Percentiles rank a stretch among this genome's conserved stretches.
These are phyloP conservation scores for Tetraodon nigroviridis DNA, from an alignment of 2,113 vertebrate genomes.

Conservation along the genomic window DNA sequence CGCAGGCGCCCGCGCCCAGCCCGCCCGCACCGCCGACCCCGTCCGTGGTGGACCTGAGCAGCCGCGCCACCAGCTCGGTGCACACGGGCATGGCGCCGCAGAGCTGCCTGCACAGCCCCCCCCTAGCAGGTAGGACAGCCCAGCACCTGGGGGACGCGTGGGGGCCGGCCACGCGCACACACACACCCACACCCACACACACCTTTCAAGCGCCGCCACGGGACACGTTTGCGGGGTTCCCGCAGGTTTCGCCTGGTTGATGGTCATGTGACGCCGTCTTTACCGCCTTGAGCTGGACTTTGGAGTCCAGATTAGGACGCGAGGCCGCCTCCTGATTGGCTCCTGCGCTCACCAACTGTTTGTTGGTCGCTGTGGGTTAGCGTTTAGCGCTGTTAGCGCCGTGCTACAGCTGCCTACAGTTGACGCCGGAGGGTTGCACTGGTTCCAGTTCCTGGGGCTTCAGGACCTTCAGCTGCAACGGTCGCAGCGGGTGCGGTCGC, in stretches of 20 bases:
- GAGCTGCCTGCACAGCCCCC: slow-evolving; percentile 84
- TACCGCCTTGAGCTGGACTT: slow-evolving; percentile 1
- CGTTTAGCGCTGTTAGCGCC: no score
- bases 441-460: no score
- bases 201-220: no score
- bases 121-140: slow-evolving; percentile 81
- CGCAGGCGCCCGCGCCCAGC: slow-evolving; percentile 68
- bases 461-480: no score
- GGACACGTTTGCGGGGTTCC: slow-evolving; percentile 1
- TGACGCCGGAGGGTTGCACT: no score
- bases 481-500: no score
- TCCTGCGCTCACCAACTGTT: not conserved
- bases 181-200: not conserved
- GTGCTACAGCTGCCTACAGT: no score
- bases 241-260: not conserved
- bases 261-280: not conserved
- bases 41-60: slow-evolving; percentile 90
- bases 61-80: slow-evolving; percentile 81
- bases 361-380: not conserved
- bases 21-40: slow-evolving; percentile 73
- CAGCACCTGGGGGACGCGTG: not conserved
- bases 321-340: not conserved
- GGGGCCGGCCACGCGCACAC: not conserved
- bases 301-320: slow-evolving; percentile 1
- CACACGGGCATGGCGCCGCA: slow-evolving; percentile 81